A percentile compares a stretch with the other conserved stretches of the same genome.
These are phyloP conservation scores for Caenorhabditis angaria DNA, from an alignment of 2,888 invertebrate genomes.

Conservation along the genomic window DNA sequence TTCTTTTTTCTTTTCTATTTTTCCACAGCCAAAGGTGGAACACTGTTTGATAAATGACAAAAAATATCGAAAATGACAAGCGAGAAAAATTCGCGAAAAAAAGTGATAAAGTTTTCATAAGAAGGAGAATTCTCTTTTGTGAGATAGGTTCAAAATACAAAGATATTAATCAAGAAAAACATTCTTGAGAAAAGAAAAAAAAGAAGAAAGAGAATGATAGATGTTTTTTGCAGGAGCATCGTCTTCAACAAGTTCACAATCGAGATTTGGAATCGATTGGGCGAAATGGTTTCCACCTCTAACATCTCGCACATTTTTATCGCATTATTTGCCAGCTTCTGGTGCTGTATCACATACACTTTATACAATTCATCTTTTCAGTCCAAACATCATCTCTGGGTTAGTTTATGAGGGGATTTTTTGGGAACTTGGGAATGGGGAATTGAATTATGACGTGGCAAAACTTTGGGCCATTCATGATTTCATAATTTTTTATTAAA, in stretches of 20 bases:
- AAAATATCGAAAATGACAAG: not conserved
- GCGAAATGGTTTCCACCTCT: constrained; percentile 48
- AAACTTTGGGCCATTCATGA: not conserved
- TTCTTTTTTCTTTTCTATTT: not conserved
- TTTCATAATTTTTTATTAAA: not conserved
- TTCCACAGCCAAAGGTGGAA: no score
- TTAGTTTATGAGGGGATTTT: not conserved
- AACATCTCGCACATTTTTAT: constrained; percentile 55
- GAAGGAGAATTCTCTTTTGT: not conserved
- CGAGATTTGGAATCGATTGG: constrained; percentile 45
- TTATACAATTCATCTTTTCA: constrained; percentile 65
- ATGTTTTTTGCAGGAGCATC: constrained; percentile 17
- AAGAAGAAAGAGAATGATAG: no score
- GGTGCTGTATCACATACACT: constrained; percentile 67
- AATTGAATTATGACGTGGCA: not conserved
- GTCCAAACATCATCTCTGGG: constrained; percentile 58
- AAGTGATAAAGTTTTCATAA: not conserved
- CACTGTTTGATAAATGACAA: not conserved
- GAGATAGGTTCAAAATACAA: not conserved
- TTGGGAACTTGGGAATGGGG: not conserved
- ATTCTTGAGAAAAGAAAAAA: no score
- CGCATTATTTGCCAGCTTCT: constrained; percentile 63
- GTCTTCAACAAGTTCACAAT: constrained; percentile 20
- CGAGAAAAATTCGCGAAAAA: not conserved
- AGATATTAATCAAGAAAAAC: not conserved